Base-by-base conservation (phyloP, 2,888 invertebrate species). In the Julus scandinavius region DNA sequence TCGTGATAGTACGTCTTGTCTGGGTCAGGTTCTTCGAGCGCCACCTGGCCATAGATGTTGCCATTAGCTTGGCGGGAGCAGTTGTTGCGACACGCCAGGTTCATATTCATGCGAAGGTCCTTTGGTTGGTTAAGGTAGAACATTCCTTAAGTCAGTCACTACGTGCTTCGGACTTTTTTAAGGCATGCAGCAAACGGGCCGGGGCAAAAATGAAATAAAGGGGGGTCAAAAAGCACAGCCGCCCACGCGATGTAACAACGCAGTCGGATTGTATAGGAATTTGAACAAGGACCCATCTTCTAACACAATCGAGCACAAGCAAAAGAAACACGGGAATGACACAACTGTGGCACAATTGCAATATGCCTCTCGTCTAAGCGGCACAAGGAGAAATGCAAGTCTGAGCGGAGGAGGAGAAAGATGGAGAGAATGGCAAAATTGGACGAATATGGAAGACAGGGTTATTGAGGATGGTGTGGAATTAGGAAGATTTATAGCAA, bases 21-120 rank as follows among this genome's bases (percentile, higher is more conserved):
- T 54, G 91, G 91, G 88, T 92, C 91, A 84, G 91, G 90, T 40
- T 92, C 92, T 49, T 92, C 92, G 9, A 91, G 90, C 41, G 92
- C 92, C 49, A 92, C 91, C 89, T 92, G 92, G 89, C 92, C 92
- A 90, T 93, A 93, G 90, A 92, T 91, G 90, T 92, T 92, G 88
- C 93, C 92, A 89, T 92, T 92, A 89, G 91, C 91, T 85, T 89
- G 88, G 83, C 89, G 89, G 85, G 88, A 85, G 72, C 50, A 88
- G 88, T 83, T 88, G 89, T 89, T 88, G 87, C 89, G 88, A 72
- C 89, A 89, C 88, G 88, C 86, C 89, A 89, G 88, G 83, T 87
- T 88, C 88, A 88, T 88, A 86, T 89, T 89, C 89, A 89, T 89
- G 87, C 88, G 88, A 86, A 89, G 89, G 87, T 89, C 89, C 89